Base-by-base conservation (phyloP, 2,797 vertebrate genomes). In the Melanotaenia maccullochi region DNA sequence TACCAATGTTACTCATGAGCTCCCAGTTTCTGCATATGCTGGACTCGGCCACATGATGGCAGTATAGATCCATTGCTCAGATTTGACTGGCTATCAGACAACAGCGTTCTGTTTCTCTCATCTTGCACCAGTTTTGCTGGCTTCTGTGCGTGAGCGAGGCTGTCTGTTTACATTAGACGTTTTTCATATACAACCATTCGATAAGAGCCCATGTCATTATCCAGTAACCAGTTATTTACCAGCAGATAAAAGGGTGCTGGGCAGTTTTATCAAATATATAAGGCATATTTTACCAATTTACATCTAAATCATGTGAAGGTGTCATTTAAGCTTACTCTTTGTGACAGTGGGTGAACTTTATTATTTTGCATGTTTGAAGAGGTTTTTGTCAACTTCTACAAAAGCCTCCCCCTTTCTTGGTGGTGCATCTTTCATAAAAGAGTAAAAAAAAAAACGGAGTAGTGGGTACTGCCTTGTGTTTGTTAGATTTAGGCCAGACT, bases 1-100 rank as follows among this genome's bases (percentile, higher is more conserved):
- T 51, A 36, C 35, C 18, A 3, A 1, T 13, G 0, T 0, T 0
- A 1, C 1, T 20, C 22, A 24, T 3, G 14, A 25, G 18, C 24
- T 4, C 9, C 55, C 9, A 52, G 5, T 54, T 16, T n/a, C 18
- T 55, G n/a, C 0, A 47, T 38, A 3, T 73, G 1, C n/a, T 32
- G 24, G 3, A 32, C 4, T 12, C 54, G 11, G 40, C 90, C 93
- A 93, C 90, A 69, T 75, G 94, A 63, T 90, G 94, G 92, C 89
- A 84, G 86, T 20, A 67, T 38, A 65, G 28, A 33, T 60, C 64
- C 20, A 38, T 30, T 20, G 12, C 38, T 79, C 24, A 25, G 42
- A 25, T 20, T 0, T 20, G 55, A 47, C 24, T 9, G 20, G 2
- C 38, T 28, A 13, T 38, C 30, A 7, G 9, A 24, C 1, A 3